Evolutionary conservation across 2,113 vertebrate species (phyloP).

Genomic region (Rostratula benghalensis): DNA sequence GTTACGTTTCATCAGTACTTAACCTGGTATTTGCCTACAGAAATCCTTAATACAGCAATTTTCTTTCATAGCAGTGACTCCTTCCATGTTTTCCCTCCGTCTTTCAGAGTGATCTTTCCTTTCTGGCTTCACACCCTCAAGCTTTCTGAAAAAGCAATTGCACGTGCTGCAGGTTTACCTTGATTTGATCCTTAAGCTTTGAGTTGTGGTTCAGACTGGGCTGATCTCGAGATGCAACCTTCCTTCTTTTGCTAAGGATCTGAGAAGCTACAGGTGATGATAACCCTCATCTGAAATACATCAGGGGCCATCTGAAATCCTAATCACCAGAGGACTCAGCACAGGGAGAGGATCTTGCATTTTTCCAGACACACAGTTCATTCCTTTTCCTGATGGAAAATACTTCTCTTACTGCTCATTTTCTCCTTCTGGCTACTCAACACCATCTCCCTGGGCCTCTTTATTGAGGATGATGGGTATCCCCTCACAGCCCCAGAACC

Average conservation of each 20-base stretch:
- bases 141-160: background rate
- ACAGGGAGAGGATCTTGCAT: background rate
- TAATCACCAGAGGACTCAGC: background rate
- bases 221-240: background rate
- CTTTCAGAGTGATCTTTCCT: background rate
- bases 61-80: background rate
- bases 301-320: background rate
- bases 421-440: background rate
- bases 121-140: background rate
- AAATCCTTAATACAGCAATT: background rate
- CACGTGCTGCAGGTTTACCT: background rate
- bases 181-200: background rate
- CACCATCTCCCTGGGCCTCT: background rate
- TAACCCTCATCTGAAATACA: background rate
- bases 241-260: background rate
- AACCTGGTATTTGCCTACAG: background rate
- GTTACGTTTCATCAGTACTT: background rate
- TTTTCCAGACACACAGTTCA: background rate
- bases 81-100: background rate
- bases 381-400: background rate
- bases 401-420: background rate
- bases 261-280: background rate
- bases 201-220: background rate
- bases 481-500: accelerated
- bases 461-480: background rate